Evolutionary conservation across 2,888 invertebrate genomes (phyloP), one percentile per base, ranked within the genome.

Genomic region (Aporophyla nigra): DNA sequence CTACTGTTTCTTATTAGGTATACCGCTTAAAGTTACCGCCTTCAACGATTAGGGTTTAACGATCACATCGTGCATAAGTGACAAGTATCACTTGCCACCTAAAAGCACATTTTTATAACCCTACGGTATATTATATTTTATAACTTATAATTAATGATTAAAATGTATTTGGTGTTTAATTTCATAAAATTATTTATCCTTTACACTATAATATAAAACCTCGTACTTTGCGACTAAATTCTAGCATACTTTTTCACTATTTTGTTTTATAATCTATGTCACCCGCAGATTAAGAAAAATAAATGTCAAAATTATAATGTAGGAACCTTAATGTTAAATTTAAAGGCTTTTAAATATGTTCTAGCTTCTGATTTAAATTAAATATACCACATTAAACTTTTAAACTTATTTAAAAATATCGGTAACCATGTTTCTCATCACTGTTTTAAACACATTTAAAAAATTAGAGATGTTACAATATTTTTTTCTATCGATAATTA

Each of bases 81-180:
- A 54, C 72, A 59, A 63, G 62, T 56, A 71, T 56, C 2, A 71
- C 70, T 65, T 62, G 74, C 53, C 73, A 74, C 71, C 46, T 43
- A 67, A 54, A 78, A 82, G 74, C 71, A 61, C 72, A 49, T 51
- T 62, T 59, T 76, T 53, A 49, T 65, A 76, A 49, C 59, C 87
- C 85, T 87, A 86, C 84, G 83, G 87, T 86, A 88, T 80, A 90
- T 80, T 90, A 89, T 87, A 90, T 89, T 88, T 87, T 89, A 87
- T 83, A 80, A 83, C 87, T 90, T 89, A 91, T 84, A 83, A 84
- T 89, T 90, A 92, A 90, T 51, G 86, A 90, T 93, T 94, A 95
- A 93, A 92, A 92, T 91, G 93, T 95, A 95, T 91, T 96, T 96
- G 96, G 96, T 96, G 96, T 96, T 95, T 92, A 93, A 90, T 91